These are phyloP conservation scores for Hypomecis punctinalis DNA, from an alignment of 2,888 invertebrate genomes.

Conservation along the genomic window DNA sequence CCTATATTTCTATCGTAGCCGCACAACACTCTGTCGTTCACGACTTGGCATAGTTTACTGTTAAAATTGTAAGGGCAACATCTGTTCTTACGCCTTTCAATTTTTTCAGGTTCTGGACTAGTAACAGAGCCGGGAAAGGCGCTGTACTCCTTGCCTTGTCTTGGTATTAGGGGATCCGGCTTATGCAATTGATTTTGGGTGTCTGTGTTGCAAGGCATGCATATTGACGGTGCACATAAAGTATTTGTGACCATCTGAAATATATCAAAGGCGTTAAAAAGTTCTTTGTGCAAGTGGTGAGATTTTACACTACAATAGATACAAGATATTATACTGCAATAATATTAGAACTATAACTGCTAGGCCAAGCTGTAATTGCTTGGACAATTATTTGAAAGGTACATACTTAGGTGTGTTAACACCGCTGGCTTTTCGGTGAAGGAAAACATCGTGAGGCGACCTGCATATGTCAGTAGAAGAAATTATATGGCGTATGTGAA, in stretches of 20 bases:
- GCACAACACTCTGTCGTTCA: constrained; percentile 68
- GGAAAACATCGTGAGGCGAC: too few relatives aligned
- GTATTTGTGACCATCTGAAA: constrained; percentile 51
- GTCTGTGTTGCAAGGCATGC: constrained; percentile 8
- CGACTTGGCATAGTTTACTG: constrained; percentile 56
- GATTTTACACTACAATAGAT: too few relatives aligned
- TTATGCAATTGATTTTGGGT: constrained; percentile 3
- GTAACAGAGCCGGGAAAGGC: background rate
- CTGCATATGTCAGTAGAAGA: too few relatives aligned
- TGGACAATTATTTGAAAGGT: too few relatives aligned
- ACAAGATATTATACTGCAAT: too few relatives aligned
- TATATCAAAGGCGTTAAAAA: background rate
- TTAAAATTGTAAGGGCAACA: constrained; percentile 75
- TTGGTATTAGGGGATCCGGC: background rate
- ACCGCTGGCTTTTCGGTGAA: too few relatives aligned
- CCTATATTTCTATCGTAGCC: constrained; percentile 69
- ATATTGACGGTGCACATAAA: constrained; percentile 12
- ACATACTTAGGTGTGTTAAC: too few relatives aligned
- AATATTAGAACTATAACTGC: too few relatives aligned
- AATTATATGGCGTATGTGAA: too few relatives aligned
- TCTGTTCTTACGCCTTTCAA: constrained; percentile 43
- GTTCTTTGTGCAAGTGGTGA: too few relatives aligned
- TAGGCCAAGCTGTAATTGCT: too few relatives aligned
- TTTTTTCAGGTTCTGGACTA: too few relatives aligned
- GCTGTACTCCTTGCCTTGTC: background rate